Evolutionary conservation across 1,140 invertebrate species (phyloP), one percentile per base, ranked within the genome.

Genomic region (Stegodyphus mimosarum): DNA sequence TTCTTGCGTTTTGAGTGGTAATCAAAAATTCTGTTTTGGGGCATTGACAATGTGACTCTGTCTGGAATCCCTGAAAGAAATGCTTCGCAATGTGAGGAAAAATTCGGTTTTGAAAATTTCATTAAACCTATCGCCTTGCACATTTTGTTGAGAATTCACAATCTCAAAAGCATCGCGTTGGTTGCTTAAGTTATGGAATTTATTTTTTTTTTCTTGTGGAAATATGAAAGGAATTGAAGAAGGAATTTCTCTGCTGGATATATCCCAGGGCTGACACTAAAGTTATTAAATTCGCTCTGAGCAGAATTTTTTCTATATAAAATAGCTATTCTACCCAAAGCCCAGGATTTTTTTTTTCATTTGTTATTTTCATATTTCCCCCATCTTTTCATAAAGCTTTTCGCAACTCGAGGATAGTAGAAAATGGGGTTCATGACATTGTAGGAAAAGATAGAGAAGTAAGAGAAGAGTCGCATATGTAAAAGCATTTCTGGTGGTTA

Each of bases 271-370:
- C 60, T 83, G 80, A 83, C 80, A 83, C 80, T 72, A 66, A 83
- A 83, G 80, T 83, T 83, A 83, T 83, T 83, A 83, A 83, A 83
- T 83, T 74, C 80, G 18, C 70, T 49, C 9, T 4, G 55, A 83
- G 50, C 60, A 52, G 55, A 66, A 72, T 49, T 83, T 74, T 83
- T 83, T 53, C 71, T 53, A 18, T 74, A 83, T 83, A 83, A 83
- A 83, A 83, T 83, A 74, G 60, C 80, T 83, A 64, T 83, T 66
- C 80, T 50, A 53, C 69, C n/a, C 70, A 49, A 51, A 69, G 60
- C 64, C 50, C 49, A 9, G 2, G 13, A 17, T 17, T 64, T 50
- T 33, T 81, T 72, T 71, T 67, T 49, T 63, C 51, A 13, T 48
- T 70, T 70, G 33, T 17, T 70, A 49, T 79, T 79, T 79, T 70